Evolutionary conservation across 1,140 invertebrate genomes (phyloP), one percentile per base, ranked within the genome.

Genomic region (Drosophila pandora): DNA sequence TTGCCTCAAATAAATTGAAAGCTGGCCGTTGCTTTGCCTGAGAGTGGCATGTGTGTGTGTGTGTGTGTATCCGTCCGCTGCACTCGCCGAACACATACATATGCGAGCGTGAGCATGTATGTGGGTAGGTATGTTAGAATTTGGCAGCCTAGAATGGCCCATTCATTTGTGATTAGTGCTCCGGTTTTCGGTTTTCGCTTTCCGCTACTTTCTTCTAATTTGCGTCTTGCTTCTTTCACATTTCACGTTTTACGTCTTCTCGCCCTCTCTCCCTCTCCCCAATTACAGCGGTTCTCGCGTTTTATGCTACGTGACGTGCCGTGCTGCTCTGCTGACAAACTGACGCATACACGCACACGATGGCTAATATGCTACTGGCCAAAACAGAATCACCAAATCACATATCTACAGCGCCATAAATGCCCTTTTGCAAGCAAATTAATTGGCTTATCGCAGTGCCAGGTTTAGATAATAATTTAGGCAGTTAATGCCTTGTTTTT

Each of bases 231-330:
- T 57, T 30, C 50, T 28, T 21, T 34, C 73, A 63, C 79, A 67
- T 67, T 77, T 83, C 62, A 69, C 57, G 57, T 28, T 28, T 17
- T 17, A 28, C 25, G 25, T 8, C 41, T 47, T 69, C 13, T 28
- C 52, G 47, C n/a, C 1, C 41, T 21, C 41, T 17, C 3, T 45
- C 41, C 13, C 9, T 13, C 43, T 22, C 43, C 21, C 45, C 25
- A 30, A 25, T 56, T 30, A 25, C 69, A 49, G 61, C 59, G 56
- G 52, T 71, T 73, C 75, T 72, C 64, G 41, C 65, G 65, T 69
- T 63, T 81, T 81, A 79, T 79, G 79, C 79, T 82, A 82, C 79
- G 79, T 82, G 79, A 80, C 62, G 62, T 64, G 48, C 79, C 62
- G 62, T 64, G 48, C 79, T 82, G 37, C 61, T 22, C 49, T 63